Base-by-base conservation (phyloP, 1,140 invertebrate genomes). In the Andrena cerasifolii region DNA sequence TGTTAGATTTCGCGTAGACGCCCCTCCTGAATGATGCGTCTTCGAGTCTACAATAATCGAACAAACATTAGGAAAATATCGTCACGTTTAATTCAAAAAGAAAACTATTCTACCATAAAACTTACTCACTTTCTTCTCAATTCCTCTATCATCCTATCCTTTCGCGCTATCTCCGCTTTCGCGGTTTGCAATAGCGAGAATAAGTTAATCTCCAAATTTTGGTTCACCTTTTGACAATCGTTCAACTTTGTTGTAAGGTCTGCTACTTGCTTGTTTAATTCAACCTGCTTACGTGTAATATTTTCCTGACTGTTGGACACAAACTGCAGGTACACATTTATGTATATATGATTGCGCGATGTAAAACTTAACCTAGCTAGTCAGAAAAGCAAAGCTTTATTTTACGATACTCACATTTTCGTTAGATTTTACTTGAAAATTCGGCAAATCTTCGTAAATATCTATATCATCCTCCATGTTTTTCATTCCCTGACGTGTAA, bases 111-210 rank as follows among this genome's bases (percentile, higher is more conserved):
- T 18, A 47, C n/a, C 18, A 18, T 16, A 26, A 61, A 63, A 71
- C 51, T 14, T 77, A 89, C 87, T 65, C 86, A 92, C 92, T 89
- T 40, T 28, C 79, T 75, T 67, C 90, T 89, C 6, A 94, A 80
- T 54, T 93, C 89, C 10, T 72, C 58, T 59, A 94, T 92, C 47
- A 83, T 89, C 56, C 79, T 85, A 75, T 94, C 91, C 77, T 94
- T 94, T 18, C 93, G 83, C 28, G 75, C 36, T 71, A 94, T 89
- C 88, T 94, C 93, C 6, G 87, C 84, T 78, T 88, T 92, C 0
- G 93, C 93, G 26, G 93, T 94, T 83, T 91, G 91, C 24, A 91
- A 84, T 24, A 94, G 77, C 12, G 92, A 92, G 5, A 92, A 93
- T 21, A 93, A 80, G 83, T 93, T 93, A 1, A 33, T 78, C 59